Evolutionary conservation across 2,797 vertebrate species (phyloP), one percentile per base, ranked within the genome.

Genomic region (Sciurus vulgaris): DNA sequence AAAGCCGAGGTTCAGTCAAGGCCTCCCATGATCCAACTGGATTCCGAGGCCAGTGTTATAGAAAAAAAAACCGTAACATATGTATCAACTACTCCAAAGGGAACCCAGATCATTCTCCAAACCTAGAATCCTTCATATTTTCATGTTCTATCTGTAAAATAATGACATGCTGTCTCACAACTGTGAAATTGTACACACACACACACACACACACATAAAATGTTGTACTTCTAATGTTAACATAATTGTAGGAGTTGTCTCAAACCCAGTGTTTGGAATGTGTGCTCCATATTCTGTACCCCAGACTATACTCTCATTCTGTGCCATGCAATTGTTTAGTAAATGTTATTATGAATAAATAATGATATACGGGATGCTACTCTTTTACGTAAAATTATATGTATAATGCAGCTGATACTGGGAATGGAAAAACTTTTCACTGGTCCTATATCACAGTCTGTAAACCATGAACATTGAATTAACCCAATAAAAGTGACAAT

Each of bases 401-500:
- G 94, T 92, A 86, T 96, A 96, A 95, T 96, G 94, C 97, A 96
- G 92, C 83, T 97, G 97, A 97, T 95, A 86, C 88, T 73, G 67
- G 72, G 69, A 51, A 78, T 26, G 28, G 72, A 92, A 97, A 96
- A 97, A 85, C 85, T 97, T 97, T 96, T 94, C 79, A 49, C 88
- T 96, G 56, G 92, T 95, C 74, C 86, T 97, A 89, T 96, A 97
- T 97, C 89, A 97, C 89, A 95, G 92, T 89, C 90, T 97, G 63
- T 96, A 97, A 98, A 98, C 97, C 91, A 89, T 92, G 97, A 93
- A 87, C 63, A 24, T 93, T 96, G 81, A 97, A 96, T 97, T 94
- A 97, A 97, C 98, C 81, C 95, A 97, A 96, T 85, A 97, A 97
- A 97, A 98, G 97, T 96, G 96, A 96, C 95, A 77, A 63, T 97